Evolutionary conservation across 1,140 invertebrate genomes (phyloP).

Genomic region (Drosophila sturtevanti): DNA sequence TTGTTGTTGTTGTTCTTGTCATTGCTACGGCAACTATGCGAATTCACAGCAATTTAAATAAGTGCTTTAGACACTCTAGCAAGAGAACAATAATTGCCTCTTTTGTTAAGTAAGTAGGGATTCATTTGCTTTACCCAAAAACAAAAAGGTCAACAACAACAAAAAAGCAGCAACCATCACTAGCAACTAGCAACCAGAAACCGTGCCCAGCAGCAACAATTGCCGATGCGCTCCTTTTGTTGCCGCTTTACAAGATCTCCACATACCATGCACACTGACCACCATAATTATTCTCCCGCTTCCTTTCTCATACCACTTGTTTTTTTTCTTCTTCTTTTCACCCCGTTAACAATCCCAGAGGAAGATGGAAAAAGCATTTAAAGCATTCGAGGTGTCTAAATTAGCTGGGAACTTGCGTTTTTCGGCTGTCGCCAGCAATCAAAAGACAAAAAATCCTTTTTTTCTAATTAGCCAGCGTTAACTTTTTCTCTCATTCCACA

Average conservation of each 20-base stretch:
- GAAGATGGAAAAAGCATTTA: slow-evolving; percentile 40
- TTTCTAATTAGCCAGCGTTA: slow-evolving; percentile 59
- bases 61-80: slow-evolving; percentile 50
- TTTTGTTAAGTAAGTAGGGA: slow-evolving; percentile 50
- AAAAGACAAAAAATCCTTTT: slow-evolving; percentile 56
- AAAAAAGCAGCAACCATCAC: background rate
- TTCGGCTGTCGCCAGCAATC: slow-evolving; percentile 69
- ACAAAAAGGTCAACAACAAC: slow-evolving; percentile 61
- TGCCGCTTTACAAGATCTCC: slow-evolving; percentile 73
- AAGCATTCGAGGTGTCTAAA: slow-evolving; percentile 81
- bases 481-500: slow-evolving; percentile 1
- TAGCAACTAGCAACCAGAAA: slow-evolving; percentile 6
- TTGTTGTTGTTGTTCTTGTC: slow-evolving; percentile 26
- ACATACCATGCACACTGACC: slow-evolving; percentile 65
- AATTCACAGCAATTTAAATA: slow-evolving; percentile 69
- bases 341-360: slow-evolving; percentile 68
- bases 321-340: background rate
- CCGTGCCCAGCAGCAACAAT: slow-evolving; percentile 19
- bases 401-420: slow-evolving; percentile 77
- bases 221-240: slow-evolving; percentile 55
- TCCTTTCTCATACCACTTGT: background rate
- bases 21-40: slow-evolving; percentile 45
- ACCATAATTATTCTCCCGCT: slow-evolving; percentile 70
- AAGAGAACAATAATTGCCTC: slow-evolving; percentile 60
- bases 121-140: slow-evolving; percentile 62